phyloP scores from a whole-genome alignment of 2,113 vertebrate genomes.

The Heliornis fulica region DNA sequence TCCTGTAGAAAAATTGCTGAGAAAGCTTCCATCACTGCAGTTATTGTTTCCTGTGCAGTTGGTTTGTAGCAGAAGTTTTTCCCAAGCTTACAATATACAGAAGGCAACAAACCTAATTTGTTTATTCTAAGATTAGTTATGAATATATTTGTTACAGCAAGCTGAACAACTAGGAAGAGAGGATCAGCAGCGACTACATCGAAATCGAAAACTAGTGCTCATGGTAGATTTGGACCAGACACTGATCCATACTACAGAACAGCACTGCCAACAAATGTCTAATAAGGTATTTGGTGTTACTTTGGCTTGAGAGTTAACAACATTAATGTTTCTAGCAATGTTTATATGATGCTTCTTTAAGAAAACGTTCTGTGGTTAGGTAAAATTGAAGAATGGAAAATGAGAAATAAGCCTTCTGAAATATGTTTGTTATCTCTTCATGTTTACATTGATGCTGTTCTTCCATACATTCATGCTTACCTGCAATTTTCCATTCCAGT shows the following conservation, averaged over 20 bases:
- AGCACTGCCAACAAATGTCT: slow-evolving; percentile 92
- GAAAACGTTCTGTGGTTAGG: not conserved
- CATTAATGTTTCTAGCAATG: not conserved
- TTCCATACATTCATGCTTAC: not conserved
- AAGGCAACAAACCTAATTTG: not conserved
- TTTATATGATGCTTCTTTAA: not conserved
- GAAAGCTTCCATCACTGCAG: not conserved
- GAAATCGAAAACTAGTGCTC: slow-evolving; percentile 91
- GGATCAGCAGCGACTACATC: slow-evolving; percentile 92
- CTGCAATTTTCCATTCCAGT: not conserved
- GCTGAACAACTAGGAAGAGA: slow-evolving; percentile 90
- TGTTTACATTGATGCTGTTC: fast-evolving
- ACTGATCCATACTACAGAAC: slow-evolving; percentile 95
- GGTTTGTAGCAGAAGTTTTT: not conserved
- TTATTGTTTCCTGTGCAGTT: not conserved
- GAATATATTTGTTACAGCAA: slow-evolving; percentile 78
- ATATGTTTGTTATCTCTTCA: not conserved
- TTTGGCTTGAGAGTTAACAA: not conserved
- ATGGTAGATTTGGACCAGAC: slow-evolving; percentile 99
- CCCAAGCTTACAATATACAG: not conserved
- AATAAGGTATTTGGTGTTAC: slow-evolving; percentile 75
- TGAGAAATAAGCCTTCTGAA: not conserved
- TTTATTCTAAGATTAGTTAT: not conserved
- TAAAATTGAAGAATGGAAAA: not conserved
- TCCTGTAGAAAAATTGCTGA: not conserved